Base-by-base conservation (phyloP, 2,797 vertebrate species). In the Vultur gryphus region DNA sequence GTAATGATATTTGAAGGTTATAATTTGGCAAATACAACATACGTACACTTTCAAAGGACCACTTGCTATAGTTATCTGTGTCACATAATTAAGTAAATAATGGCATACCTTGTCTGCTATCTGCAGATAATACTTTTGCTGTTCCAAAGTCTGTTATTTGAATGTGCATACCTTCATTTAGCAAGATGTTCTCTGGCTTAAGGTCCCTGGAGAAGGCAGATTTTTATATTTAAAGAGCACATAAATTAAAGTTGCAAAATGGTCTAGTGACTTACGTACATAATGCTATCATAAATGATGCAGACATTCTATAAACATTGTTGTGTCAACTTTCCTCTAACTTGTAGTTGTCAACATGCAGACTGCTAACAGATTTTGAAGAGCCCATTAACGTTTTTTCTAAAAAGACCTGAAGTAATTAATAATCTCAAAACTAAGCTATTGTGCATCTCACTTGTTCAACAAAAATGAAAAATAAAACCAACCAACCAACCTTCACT, bases 121-220 rank as follows among this genome's bases (percentile, higher is more conserved):
- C 99, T 71, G 99, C 99, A 46, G 99, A 99, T 96, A 99, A 98
- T 93, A 99, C 99, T 98, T 99, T 99, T 75, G 99, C 99, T 61
- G 99, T 99, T 97, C 99, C 99, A 79, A 99, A 99, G 97, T 99
- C 99, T 97, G 99, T 99, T 97, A 99, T 99, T 97, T 99, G 99
- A 97, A 99, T 99, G 98, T 99, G 99, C 99, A 99, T 99, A 37
- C 99, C 99, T 98, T 99, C 99, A 83, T 99, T 99, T 98, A 99
- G 98, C 97, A 99, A 98, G 98, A 99, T 99, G 97, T 99, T 99
- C 97, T 99, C 99, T 88, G 99, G 99, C 97, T 99, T 99, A 95
- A 99, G 98, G 96, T 99, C 99, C 98, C 99, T 99, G 98, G 69
- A 98, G 98, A 97, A 66, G 72, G 85, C 62, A 85, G n/a, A 96